Evolutionary conservation across 2,113 vertebrate species (phyloP).

Genomic region (Glareola pratincola): DNA sequence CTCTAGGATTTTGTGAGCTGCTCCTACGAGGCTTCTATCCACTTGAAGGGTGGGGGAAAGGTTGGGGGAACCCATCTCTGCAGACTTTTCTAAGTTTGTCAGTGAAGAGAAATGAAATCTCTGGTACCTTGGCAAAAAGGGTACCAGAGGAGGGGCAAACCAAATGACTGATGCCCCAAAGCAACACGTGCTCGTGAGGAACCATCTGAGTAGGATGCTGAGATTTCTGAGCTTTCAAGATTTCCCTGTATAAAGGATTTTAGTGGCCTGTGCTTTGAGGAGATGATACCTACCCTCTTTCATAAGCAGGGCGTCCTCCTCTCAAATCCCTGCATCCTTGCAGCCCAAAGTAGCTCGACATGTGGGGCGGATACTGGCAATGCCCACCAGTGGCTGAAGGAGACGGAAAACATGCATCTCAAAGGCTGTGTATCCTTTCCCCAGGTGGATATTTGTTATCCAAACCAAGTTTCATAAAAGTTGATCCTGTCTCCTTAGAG

Average conservation of each 20-base stretch:
- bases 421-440: not conserved
- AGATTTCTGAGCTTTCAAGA: not conserved
- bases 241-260: not conserved
- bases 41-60: not conserved
- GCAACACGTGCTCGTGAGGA: not conserved
- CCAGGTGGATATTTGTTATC: not conserved
- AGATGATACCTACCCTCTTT: not conserved
- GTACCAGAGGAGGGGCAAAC: not conserved
- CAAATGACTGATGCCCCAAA: not conserved
- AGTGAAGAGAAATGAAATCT: not conserved
- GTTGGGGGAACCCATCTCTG: not conserved
- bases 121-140: not conserved
- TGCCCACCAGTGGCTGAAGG: not conserved
- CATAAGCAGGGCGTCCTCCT: not conserved
- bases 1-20: not conserved
- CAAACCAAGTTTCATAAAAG: not conserved
- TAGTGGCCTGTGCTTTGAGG: not conserved
- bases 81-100: not conserved
- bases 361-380: not conserved
- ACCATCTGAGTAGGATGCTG: not conserved
- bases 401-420: not conserved
- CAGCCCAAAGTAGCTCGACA: not conserved
- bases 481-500: not conserved
- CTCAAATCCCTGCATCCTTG: not conserved
- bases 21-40: accelerated